Base-by-base conservation (phyloP, 2,113 vertebrate genomes). In the Arizona elegans region DNA sequence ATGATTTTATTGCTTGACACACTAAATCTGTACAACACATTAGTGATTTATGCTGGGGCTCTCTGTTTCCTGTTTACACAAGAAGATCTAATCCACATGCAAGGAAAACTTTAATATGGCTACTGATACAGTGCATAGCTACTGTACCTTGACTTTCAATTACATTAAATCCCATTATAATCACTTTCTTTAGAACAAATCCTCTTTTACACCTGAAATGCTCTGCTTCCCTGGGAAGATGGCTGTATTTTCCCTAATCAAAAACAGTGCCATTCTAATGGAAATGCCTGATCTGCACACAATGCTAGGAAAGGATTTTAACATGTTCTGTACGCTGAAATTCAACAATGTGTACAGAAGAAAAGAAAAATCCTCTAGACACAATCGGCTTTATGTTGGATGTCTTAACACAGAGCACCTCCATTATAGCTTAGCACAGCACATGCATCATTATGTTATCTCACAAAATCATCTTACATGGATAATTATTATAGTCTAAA, bases 171-270 rank as follows among this genome's bases (percentile, higher is more conserved):
- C 97, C 97, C 96, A 97, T 97, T 97, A 97, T 97, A 97, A 97
- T 98, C 97, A 97, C 97, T 98, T 98, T 97, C 97, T 97, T 97
- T 96, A 96, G 96, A 98, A 97, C 97, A 98, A 98, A 98, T 98
- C 97, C 97, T 97, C 96, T 97, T 98, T 98, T 98, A 97, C 97
- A 98, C 97, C 97, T 97, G 97, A 97, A 97, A 97, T 97, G 96
- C 97, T 98, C 93, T 86, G 94, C 96, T 98, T 96, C 95, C 97
- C 95, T 96, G 97, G 95, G 97, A 96, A 91, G 95, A 95, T 91
- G 96, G 92, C 96, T 96, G 95, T 95, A 96, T 95, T 97, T 95
- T 97, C 95, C 33, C 96, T 97, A 98, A 96, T 96, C 89, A 97
- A 97, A 97, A 97, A 92, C 94, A 97, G 96, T 96, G 95, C 92